Evolutionary conservation across 2,797 vertebrate genomes (phyloP).

Genomic region (Perdix hodgsoniae): DNA sequence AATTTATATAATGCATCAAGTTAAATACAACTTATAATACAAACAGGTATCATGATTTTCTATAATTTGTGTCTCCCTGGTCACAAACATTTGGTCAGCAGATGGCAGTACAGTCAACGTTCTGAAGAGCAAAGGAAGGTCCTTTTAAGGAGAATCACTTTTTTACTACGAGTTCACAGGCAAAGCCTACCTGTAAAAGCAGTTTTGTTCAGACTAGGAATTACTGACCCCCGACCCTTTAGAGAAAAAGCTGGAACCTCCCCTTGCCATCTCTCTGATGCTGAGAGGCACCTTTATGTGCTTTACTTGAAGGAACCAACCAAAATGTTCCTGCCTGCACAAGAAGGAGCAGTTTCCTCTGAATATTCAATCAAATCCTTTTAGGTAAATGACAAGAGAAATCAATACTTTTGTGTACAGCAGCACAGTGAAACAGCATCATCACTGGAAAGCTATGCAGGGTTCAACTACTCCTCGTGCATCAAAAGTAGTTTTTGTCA

Average conservation of each 20-base stretch:
- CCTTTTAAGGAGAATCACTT: neutral
- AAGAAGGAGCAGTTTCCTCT: neutral
- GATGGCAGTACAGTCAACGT: conserved; percentile 60
- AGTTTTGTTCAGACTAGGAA: neutral
- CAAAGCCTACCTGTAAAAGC: neutral
- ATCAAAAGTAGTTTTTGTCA: neutral
- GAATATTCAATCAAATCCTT: neutral
- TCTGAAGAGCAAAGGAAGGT: neutral
- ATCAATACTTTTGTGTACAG: neutral
- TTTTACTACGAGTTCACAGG: neutral
- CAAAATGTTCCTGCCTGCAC: neutral
- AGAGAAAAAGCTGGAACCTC: neutral
- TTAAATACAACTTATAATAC: neutral
- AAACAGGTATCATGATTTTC: neutral
- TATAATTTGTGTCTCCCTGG: too few relatives aligned
- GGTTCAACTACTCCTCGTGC: neutral
- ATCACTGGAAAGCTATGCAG: neutral
- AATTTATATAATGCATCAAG: neutral
- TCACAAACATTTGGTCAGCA: neutral
- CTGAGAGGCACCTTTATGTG: neutral
- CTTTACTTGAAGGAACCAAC: neutral
- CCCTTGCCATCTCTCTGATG: neutral
- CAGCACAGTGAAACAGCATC: neutral
- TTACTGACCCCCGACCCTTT: neutral
- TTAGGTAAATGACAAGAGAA: neutral